These are phyloP conservation scores for Eremophila alpestris DNA, from an alignment of 2,797 vertebrate genomes.

Conservation along the genomic window DNA sequence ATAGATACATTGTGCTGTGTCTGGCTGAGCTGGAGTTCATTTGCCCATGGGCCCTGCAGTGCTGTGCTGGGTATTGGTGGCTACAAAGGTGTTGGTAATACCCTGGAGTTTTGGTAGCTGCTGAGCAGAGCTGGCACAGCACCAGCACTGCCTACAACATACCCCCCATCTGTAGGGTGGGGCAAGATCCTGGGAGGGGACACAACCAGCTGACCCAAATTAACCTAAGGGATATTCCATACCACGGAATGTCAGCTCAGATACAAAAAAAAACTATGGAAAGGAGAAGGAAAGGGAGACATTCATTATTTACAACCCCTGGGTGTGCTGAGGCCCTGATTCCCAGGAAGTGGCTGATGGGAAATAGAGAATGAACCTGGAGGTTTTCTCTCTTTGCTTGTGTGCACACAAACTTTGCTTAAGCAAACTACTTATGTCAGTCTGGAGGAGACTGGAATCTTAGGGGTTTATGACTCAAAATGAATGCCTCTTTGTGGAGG, in stretches of 20 bases:
- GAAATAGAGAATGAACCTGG: not conserved
- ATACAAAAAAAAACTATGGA: not conserved
- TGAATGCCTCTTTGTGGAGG: not conserved
- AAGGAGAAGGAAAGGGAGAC: not conserved
- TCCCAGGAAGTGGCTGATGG: not conserved
- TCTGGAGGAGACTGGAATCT: not conserved
- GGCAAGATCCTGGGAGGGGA: not conserved
- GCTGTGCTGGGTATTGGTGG: not conserved
- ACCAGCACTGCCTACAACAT: not conserved
- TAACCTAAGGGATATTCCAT: not conserved
- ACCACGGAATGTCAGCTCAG: not conserved
- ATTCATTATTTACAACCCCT: not conserved
- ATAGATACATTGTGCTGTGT: not conserved
- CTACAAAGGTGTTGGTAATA: not conserved
- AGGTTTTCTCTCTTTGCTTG: not conserved
- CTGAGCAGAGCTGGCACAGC: not conserved
- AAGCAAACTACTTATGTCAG: not conserved
- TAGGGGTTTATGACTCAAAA: not conserved
- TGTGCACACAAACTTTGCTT: rapidly evolving
- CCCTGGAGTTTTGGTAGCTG: not conserved
- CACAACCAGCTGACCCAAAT: not conserved
- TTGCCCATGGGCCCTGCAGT: not conserved
- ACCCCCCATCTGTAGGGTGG: no score
- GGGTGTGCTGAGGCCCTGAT: not conserved
- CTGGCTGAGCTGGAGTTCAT: not conserved